Conservation (phyloP, 2,797 vertebrate genomes). For the Sebastes diaconus region DNA sequence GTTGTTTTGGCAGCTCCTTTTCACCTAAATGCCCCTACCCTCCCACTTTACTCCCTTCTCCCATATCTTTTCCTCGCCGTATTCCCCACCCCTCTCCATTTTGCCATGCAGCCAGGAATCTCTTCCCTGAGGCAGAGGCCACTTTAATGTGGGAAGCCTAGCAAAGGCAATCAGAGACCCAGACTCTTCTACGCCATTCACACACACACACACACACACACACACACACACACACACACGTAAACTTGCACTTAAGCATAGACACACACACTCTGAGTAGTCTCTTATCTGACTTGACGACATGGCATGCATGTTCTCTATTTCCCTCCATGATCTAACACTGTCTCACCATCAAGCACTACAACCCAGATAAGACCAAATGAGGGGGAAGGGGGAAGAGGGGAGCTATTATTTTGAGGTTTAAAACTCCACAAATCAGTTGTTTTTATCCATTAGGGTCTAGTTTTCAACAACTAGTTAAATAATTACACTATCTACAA, state of each 20-base stretch:
- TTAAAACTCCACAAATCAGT: slow-evolving; percentile 71
- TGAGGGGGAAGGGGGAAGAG: slow-evolving; percentile 56
- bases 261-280: slow-evolving; percentile 52
- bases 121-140: slow-evolving; percentile 79
- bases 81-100: slow-evolving; percentile 69
- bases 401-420: slow-evolving; percentile 59
- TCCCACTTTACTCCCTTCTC: slow-evolving; percentile 66
- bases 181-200: slow-evolving; percentile 72
- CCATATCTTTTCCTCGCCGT: slow-evolving; percentile 71
- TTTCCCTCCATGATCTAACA: slow-evolving; percentile 75
- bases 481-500: slow-evolving; percentile 85
- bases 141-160: slow-evolving; percentile 85
- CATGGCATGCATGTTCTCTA: slow-evolving; percentile 80
- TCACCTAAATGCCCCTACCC: slow-evolving; percentile 75
- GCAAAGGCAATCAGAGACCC: slow-evolving; percentile 82
- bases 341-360: slow-evolving; percentile 74
- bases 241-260: slow-evolving; percentile 62
- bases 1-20: slow-evolving; percentile 79
- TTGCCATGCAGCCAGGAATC: slow-evolving; percentile 79
- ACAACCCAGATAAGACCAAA: slow-evolving; percentile 73
- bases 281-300: slow-evolving; percentile 82
- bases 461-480: slow-evolving; percentile 75
- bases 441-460: slow-evolving; percentile 78
- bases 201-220: slow-evolving; percentile 48
- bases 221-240: slow-evolving; percentile 20